A percentile compares a stretch with the other conserved stretches of the same genome.
Conservation (phyloP, 2,888 invertebrate genomes). For the Polydrusus cervinus region DNA sequence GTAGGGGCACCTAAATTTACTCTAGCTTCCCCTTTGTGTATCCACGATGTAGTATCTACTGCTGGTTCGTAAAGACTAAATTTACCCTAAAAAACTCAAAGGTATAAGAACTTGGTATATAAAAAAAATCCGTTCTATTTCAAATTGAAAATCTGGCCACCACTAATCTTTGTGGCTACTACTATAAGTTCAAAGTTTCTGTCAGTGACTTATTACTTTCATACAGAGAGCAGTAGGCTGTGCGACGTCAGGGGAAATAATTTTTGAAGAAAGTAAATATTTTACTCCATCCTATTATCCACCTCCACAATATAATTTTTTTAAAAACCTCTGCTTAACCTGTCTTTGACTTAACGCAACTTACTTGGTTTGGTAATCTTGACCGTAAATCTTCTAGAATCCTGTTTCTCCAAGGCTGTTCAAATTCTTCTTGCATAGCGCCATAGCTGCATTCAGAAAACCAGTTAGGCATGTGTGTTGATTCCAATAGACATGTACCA, state of each 20-base stretch:
- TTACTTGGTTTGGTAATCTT: conserved; percentile 37
- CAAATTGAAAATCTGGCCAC: too few relatives aligned
- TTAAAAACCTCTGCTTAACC: too few relatives aligned
- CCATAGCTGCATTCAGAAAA: conserved; percentile 66
- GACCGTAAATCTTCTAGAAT: conserved; percentile 81
- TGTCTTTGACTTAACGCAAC: background rate
- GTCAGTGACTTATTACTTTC: too few relatives aligned
- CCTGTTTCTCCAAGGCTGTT: conserved; percentile 83
- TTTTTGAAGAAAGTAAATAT: too few relatives aligned
- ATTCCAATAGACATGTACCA: conserved; percentile 85
- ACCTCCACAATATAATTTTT: too few relatives aligned
- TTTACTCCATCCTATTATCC: too few relatives aligned
- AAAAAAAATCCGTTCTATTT: too few relatives aligned
- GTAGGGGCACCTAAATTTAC: conserved; percentile 65
- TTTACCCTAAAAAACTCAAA: conserved; percentile 23
- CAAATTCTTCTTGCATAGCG: conserved; percentile 75
- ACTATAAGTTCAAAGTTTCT: too few relatives aligned
- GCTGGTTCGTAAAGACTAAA: conserved; percentile 80
- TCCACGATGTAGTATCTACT: conserved; percentile 90
- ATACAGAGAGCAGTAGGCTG: too few relatives aligned
- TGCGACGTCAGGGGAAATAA: too few relatives aligned
- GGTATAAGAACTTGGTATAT: background rate
- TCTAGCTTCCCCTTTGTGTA: conserved; percentile 87
- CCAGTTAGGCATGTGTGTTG: conserved; percentile 85
- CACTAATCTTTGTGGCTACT: too few relatives aligned